phyloP scores from a whole-genome alignment of 2,113 vertebrate genomes.

The Pardalotus punctatus region DNA sequence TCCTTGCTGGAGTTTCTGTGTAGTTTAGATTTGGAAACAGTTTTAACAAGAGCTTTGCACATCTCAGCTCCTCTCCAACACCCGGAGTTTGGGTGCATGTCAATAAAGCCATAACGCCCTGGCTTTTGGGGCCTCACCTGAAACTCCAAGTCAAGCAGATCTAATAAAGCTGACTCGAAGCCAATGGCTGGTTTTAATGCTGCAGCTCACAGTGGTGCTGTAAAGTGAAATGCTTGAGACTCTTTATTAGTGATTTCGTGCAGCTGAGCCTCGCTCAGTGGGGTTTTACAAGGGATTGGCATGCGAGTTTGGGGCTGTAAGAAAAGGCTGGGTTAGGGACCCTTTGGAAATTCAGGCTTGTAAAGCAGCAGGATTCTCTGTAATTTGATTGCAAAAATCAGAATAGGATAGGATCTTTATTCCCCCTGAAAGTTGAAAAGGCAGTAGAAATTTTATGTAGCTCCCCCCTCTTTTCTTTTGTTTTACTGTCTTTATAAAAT shows the following conservation, averaged over 20 bases:
- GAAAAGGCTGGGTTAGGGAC: slow-evolving; percentile 37
- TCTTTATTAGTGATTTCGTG: slow-evolving; percentile 74
- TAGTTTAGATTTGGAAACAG: background rate
- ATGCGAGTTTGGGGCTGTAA: slow-evolving; percentile 63
- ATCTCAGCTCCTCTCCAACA: background rate
- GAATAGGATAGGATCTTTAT: slow-evolving; percentile 48
- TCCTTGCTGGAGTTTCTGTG: background rate
- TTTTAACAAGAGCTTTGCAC: background rate
- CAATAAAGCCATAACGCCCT: background rate
- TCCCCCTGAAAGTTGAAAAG: slow-evolving; percentile 39
- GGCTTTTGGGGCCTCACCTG: slow-evolving; percentile 55
- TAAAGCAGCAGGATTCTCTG: slow-evolving; percentile 60
- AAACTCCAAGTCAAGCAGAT: slow-evolving; percentile 66
- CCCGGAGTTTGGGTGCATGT: background rate
- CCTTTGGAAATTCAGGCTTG: slow-evolving; percentile 61
- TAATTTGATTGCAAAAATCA: slow-evolving; percentile 66
- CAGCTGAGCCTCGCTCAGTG: slow-evolving; percentile 79
- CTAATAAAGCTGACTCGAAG: slow-evolving; percentile 67
- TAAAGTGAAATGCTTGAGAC: slow-evolving; percentile 75
- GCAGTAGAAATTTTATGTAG: background rate
- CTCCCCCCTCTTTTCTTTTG: background rate
- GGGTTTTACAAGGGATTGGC: slow-evolving; percentile 65
- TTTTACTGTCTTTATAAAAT: slow-evolving; percentile 18
- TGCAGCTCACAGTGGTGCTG: slow-evolving; percentile 67
- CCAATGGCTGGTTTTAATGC: slow-evolving; percentile 64